Percentiles rank a stretch among this genome's conserved stretches.
These are phyloP conservation scores for Cephonodes hylas DNA, from an alignment of 2,888 invertebrate species.

Conservation along the genomic window DNA sequence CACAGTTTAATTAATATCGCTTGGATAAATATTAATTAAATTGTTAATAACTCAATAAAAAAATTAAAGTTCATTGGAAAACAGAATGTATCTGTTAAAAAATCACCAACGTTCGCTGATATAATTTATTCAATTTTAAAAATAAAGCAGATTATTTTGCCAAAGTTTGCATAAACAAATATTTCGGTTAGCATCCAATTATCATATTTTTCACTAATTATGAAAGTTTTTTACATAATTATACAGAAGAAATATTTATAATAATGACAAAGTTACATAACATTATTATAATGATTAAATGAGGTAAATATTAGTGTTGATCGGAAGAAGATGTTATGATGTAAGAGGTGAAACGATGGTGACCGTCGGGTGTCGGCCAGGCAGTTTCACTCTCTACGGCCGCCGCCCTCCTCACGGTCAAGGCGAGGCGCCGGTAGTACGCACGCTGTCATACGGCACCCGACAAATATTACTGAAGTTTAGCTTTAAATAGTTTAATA, in stretches of 20 bases:
- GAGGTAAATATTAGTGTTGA: background rate
- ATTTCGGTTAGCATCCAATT: background rate
- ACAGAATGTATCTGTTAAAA: too few relatives aligned
- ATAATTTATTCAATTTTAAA: too few relatives aligned
- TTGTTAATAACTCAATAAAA: background rate
- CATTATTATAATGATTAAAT: background rate
- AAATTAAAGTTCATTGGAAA: too few relatives aligned
- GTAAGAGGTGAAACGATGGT: background rate
- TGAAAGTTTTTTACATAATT: background rate
- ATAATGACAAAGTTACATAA: background rate
- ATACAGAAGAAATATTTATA: background rate
- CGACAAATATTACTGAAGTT: background rate
- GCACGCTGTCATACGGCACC: slow-evolving; percentile 24
- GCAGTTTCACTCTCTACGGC: slow-evolving; percentile 38
- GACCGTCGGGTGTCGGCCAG: background rate
- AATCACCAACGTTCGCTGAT: background rate
- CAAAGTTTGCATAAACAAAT: background rate
- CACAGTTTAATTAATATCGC: background rate
- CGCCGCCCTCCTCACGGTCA: slow-evolving; percentile 42
- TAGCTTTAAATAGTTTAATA: too few relatives aligned
- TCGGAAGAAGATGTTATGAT: background rate
- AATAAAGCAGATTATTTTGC: too few relatives aligned
- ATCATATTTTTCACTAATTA: background rate
- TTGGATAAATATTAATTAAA: background rate
- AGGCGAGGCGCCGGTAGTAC: slow-evolving; percentile 31